Evolutionary conservation across 1,140 invertebrate genomes (phyloP).

Genomic region (Metaphire vulgaris): DNA sequence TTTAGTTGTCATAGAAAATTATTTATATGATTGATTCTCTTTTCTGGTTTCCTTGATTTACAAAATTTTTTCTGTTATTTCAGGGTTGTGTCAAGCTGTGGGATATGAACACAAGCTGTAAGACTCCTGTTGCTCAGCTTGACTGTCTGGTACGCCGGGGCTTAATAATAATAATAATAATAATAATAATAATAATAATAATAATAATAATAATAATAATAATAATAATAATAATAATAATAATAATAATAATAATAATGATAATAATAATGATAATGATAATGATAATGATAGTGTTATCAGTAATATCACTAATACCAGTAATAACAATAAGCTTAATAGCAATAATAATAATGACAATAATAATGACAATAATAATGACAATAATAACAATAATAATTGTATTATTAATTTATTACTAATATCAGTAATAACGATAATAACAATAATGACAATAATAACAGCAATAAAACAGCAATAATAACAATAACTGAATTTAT

Average conservation of each 20-base stretch:
- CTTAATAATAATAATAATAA: too few relatives aligned
- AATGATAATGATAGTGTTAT: background rate
- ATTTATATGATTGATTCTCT: too few relatives aligned
- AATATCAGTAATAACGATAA: too few relatives aligned
- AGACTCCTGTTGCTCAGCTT: slow-evolving; percentile 79
- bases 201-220: too few relatives aligned
- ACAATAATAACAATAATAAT: background rate
- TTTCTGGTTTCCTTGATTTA: background rate
- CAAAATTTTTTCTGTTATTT: slow-evolving; percentile 23
- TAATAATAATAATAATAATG: slow-evolving; percentile 1
- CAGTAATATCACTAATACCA: background rate
- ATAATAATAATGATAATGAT: background rate
- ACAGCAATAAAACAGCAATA: too few relatives aligned
- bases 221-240: slow-evolving; percentile 4
- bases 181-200: too few relatives aligned
- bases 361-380: background rate
- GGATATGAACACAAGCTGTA: slow-evolving; percentile 72
- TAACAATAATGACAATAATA: too few relatives aligned
- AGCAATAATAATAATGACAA: background rate
- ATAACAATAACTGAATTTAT: too few relatives aligned
- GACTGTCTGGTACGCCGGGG: slow-evolving; percentile 85
- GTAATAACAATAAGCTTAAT: background rate
- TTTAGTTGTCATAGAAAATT: too few relatives aligned
- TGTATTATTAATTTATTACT: too few relatives aligned
- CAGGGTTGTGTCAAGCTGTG: slow-evolving; percentile 88